Base-by-base conservation (phyloP, 2,113 vertebrate genomes). In the Rhinolophus sinicus region DNA sequence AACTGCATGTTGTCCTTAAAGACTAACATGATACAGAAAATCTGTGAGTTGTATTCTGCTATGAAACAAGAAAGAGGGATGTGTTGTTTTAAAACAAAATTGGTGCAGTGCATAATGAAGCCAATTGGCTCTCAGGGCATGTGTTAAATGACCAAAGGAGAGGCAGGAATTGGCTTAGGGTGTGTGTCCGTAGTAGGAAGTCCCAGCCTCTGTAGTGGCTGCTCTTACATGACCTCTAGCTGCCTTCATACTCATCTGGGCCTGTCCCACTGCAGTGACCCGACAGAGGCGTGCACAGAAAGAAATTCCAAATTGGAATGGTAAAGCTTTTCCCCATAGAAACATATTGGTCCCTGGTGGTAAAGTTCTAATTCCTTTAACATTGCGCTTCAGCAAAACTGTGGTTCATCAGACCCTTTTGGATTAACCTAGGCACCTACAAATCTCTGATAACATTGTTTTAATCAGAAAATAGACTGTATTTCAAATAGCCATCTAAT, bases 1-100 rank as follows among this genome's bases (percentile, higher is more conserved):
- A n/a, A 8, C 60, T 81, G 33, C 38, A 22, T 85, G 30, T 84
- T 96, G 94, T 94, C 54, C n/a, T 58, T 82, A 54, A 44, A 92
- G 90, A 82, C 19, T 67, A 30, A 94, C 91, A 95, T 47, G 26
- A 72, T 88, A 64, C 6, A 83, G 67, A 90, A 96, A 72, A 38
- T 90, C 6, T 84, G 26, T 91, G 62, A 67, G 40, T 80, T 92
- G n/a, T 88, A 0, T 75, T 56, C 30, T 82, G 24, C 72, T 35
- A 2, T 88, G 24, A 92, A 58, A 72, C 30, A 62, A 64, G 33
- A 76, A 65, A 65, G 33, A 76, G 58, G 69, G 44, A 81, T 70
- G 14, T 56, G 19, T 65, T 86, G 38, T 60, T 88, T 78, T 86
- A 62, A 73, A 89, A 92, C 21, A 96, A 35, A 56, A 33, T 81